Conservation (phyloP, 2,888 invertebrate species). For the Ischnus inquisitorius region DNA sequence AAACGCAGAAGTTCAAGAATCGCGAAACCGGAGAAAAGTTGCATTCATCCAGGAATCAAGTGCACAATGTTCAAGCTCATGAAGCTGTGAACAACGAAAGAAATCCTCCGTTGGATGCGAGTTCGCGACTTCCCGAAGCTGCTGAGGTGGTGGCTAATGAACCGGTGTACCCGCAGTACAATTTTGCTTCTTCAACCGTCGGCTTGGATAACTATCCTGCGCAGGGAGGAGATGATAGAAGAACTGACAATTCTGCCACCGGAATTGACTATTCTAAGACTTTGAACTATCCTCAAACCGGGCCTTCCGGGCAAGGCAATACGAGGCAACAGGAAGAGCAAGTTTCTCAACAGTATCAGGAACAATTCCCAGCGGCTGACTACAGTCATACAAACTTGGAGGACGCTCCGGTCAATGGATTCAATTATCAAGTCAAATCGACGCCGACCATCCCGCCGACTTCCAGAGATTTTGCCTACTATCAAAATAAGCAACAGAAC, state of each 20-base stretch:
- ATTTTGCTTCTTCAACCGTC: constrained; percentile 69
- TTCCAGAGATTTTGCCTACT: constrained; percentile 76
- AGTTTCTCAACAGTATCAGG: constrained; percentile 59
- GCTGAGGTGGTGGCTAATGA: constrained; percentile 33
- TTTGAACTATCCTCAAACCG: constrained; percentile 71
- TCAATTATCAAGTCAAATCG: constrained; percentile 76
- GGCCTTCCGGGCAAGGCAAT: not conserved
- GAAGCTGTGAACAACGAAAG: constrained; percentile 70
- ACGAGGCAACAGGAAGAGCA: constrained; percentile 41
- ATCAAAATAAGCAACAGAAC: constrained; percentile 75
- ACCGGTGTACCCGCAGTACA: constrained; percentile 69
- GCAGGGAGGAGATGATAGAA: constrained; percentile 25
- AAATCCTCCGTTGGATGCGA: constrained; percentile 46
- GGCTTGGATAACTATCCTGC: constrained; percentile 73
- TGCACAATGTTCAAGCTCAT: constrained; percentile 73
- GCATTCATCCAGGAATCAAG: constrained; percentile 67
- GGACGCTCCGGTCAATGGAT: constrained; percentile 78
- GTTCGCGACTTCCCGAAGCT: constrained; percentile 40
- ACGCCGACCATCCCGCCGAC: constrained; percentile 68
- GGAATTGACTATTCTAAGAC: constrained; percentile 72
- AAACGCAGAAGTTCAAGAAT: constrained; percentile 74
- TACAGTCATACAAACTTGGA: constrained; percentile 67
- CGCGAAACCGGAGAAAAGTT: constrained; percentile 67
- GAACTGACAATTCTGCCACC: constrained; percentile 29
- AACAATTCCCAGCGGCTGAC: constrained; percentile 66